Evolutionary conservation across 2,888 invertebrate species (phyloP).

Genomic region (Calephelis perditalis): DNA sequence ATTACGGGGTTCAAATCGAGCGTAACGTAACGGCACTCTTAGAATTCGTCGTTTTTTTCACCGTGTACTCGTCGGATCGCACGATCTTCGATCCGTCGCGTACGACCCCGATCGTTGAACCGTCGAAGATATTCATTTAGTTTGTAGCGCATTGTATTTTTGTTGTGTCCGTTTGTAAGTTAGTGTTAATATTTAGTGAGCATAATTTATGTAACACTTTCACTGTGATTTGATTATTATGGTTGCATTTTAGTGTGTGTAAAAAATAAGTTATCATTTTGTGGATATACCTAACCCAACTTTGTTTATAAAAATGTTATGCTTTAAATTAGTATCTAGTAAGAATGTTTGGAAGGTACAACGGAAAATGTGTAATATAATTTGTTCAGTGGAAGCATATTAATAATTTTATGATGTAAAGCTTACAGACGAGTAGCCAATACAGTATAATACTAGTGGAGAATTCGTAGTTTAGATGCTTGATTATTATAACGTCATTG

Average conservation of each 20-base stretch:
- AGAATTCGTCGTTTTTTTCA: slow-evolving; percentile 1
- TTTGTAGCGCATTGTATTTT: slow-evolving; percentile 27
- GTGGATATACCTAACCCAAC: slow-evolving; percentile 29
- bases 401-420: slow-evolving; percentile 57
- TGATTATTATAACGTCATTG: slow-evolving; percentile 76
- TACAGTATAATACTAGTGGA: slow-evolving; percentile 54
- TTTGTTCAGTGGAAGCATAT: slow-evolving; percentile 29
- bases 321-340: slow-evolving; percentile 30
- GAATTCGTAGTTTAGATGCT: slow-evolving; percentile 69
- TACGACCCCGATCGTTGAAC: slow-evolving; percentile 3
- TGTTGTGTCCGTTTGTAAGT: slow-evolving; percentile 24
- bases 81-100: slow-evolving; percentile 6
- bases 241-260: slow-evolving; percentile 63
- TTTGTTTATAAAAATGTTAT: slow-evolving; percentile 26
- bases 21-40: not conserved
- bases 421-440: slow-evolving; percentile 70
- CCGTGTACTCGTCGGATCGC: not conserved
- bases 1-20: not conserved
- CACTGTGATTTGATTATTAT: slow-evolving; percentile 72
- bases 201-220: slow-evolving; percentile 65
- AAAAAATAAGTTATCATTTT: slow-evolving; percentile 40
- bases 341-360: slow-evolving; percentile 28
- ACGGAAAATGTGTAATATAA: slow-evolving; percentile 27
- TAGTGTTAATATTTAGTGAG: slow-evolving; percentile 70
- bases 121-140: slow-evolving; percentile 18